Base-by-base conservation (phyloP, 2,113 vertebrate species). In the Mastomys coucha region DNA sequence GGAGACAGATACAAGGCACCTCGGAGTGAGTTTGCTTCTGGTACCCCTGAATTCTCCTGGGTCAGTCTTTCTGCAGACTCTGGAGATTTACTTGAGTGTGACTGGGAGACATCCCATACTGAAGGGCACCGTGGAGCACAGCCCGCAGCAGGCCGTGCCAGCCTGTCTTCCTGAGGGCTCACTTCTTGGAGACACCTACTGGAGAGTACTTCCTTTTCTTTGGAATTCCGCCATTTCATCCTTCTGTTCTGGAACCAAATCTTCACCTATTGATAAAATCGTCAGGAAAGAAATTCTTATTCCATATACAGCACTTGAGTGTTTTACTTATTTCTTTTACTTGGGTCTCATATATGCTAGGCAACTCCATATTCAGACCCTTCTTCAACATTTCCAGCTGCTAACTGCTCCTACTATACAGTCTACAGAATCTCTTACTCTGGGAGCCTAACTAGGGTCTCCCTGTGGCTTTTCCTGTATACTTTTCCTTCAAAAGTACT, bases 241-340 rank as follows among this genome's bases (percentile, higher is more conserved):
- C 99, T 99, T 96, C 99, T 99, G 98, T 99, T 99, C 98, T 99
- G 99, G 98, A 99, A 99, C 99, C 99, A 99, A 97, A 99, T 99
- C 98, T 99, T 99, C 93, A 99, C 99, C 99, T 99, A 96, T 98
- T 97, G 84, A 93, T 77, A 98, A 98, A 93, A 98, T 95, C 96
- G 98, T 45, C 16, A 22, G 19, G 17, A 92, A 93, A 88, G 92
- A 96, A 91, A 49, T 78, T 95, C 51, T 97, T 58, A 96, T 91
- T 97, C 58, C 9, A 60, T 4, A n/a, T 42, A 39, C 4, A 42
- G 81, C n/a, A 31, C 39, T 84, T 89, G 58, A 20, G 31, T 22
- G 56, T 22, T 89, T 81, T 72, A 39, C 75, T 53, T 42, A 69
- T 69, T 53, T 77, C 22, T 77, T 58, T 56, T 56, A 22, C 13